A percentile compares a stretch with the other conserved stretches of the same genome.
Conservation (phyloP, 2,113 vertebrate species). For the Bufo gargarizans region DNA sequence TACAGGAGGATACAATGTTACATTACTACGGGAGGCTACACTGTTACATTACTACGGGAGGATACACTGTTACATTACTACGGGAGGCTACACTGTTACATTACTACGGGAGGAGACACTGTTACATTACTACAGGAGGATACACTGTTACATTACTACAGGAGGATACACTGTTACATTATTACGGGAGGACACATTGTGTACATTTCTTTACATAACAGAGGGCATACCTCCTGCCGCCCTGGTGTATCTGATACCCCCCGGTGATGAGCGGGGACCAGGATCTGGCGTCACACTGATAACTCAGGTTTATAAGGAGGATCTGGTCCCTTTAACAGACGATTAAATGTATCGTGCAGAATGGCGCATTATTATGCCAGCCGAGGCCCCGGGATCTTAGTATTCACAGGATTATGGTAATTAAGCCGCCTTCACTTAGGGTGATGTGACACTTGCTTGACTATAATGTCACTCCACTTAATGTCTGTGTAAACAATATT, state of each 20-base stretch:
- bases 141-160: too few relatives aligned
- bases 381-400: constrained; percentile 78
- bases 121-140: too few relatives aligned
- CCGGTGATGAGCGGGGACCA: background rate
- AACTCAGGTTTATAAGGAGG: background rate
- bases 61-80: background rate
- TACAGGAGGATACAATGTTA: background rate
- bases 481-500: constrained; percentile 87
- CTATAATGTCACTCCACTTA: constrained; percentile 87
- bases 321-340: constrained; percentile 55
- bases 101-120: too few relatives aligned
- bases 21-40: too few relatives aligned
- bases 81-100: too few relatives aligned
- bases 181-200: background rate
- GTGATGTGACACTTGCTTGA: constrained; percentile 82
- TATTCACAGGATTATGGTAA: constrained; percentile 82
- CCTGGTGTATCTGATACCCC: too few relatives aligned
- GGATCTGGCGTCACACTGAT: background rate
- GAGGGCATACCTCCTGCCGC: too few relatives aligned
- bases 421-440: constrained; percentile 82
- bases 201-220: background rate
- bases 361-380: constrained; percentile 79
- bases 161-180: too few relatives aligned
- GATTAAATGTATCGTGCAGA: constrained; percentile 71
- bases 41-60: too few relatives aligned